Evolutionary conservation across 2,113 vertebrate genomes (phyloP).

Genomic region (Rhinolophus ferrumequinum): DNA sequence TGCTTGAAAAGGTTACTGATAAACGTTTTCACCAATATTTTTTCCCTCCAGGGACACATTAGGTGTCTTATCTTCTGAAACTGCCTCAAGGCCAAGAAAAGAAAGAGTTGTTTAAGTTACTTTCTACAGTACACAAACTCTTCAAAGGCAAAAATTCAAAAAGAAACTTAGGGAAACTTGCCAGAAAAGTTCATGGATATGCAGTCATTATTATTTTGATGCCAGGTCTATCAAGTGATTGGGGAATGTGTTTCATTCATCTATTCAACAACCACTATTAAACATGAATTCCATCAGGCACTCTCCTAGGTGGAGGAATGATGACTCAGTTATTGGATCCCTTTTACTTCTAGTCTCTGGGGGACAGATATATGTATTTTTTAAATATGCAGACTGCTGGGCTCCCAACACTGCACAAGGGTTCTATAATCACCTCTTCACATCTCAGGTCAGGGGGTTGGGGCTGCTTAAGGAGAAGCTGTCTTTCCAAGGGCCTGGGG

Average conservation of each 20-base stretch:
- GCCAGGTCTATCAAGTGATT: neutral
- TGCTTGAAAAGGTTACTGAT: neutral
- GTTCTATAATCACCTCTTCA: neutral
- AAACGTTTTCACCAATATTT: neutral
- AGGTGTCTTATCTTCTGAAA: conserved; percentile 37
- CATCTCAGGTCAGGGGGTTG: neutral
- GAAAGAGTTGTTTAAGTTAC: conserved; percentile 26
- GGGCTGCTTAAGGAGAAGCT: neutral
- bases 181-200: neutral
- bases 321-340: neutral
- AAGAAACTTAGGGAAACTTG: neutral
- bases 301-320: neutral
- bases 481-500: neutral
- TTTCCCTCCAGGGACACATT: neutral
- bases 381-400: neutral
- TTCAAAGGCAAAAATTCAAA: conserved; percentile 32
- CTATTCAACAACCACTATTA: neutral
- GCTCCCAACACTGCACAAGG: neutral
- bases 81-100: conserved; percentile 53
- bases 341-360: neutral
- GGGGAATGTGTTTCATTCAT: neutral
- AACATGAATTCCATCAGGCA: neutral
- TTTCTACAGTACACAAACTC: neutral
- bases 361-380: neutral
- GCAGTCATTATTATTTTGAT: neutral